These are phyloP conservation scores for Masnerella sp. DNA, from an alignment of 2,888 invertebrate species.

Conservation along the genomic window DNA sequence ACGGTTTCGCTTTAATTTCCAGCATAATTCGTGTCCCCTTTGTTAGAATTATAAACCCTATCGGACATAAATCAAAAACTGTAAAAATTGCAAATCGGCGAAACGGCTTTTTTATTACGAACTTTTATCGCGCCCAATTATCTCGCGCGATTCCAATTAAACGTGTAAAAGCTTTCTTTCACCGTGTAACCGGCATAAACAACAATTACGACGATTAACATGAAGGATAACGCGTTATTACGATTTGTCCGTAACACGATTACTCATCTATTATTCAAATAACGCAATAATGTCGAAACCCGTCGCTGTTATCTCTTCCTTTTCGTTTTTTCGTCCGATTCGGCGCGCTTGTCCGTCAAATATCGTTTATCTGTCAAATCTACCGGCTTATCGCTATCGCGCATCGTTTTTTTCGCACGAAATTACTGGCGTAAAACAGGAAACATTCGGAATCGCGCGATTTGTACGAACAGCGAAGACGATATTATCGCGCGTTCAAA, in stretches of 20 bases:
- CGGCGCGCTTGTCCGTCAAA: constrained; percentile 58
- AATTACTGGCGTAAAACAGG: constrained; percentile 34
- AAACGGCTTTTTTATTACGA: constrained; percentile 50
- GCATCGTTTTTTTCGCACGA: constrained; percentile 39
- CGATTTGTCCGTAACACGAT: constrained; percentile 66
- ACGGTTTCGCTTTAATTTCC: no score
- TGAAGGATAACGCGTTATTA: constrained; percentile 65
- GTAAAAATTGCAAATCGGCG: constrained; percentile 50
- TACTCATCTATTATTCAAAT: constrained; percentile 72
- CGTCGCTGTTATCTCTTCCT: constrained; percentile 49
- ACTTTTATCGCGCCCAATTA: constrained; percentile 44
- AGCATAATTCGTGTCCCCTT: constrained; percentile 20
- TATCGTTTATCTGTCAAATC: constrained; percentile 57
- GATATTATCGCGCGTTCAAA: constrained; percentile 51
- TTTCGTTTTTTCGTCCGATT: constrained; percentile 50
- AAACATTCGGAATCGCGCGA: constrained; percentile 45
- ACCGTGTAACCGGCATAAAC: constrained; percentile 58
- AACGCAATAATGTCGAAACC: constrained; percentile 64
- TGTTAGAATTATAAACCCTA: constrained; percentile 42
- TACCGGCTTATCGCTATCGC: constrained; percentile 37
- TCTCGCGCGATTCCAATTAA: constrained; percentile 49
- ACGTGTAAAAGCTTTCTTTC: constrained; percentile 58
- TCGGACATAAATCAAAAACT: constrained; percentile 39
- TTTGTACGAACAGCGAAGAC: constrained; percentile 54
- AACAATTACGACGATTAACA: constrained; percentile 70